Conservation (phyloP, 2,797 vertebrate species). For the Lagocephalus sceleratus region DNA sequence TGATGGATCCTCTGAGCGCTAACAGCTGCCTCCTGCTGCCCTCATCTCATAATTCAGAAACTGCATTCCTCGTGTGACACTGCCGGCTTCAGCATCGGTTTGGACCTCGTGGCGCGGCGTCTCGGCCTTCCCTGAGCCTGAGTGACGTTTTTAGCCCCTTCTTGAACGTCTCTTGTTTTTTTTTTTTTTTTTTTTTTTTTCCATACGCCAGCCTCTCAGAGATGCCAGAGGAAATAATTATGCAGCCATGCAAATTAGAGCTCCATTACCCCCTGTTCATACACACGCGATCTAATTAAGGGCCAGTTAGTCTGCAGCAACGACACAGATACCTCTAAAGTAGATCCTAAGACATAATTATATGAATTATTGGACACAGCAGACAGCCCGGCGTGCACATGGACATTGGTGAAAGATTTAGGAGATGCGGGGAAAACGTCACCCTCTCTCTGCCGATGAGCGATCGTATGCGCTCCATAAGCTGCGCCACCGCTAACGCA, state of each 20-base stretch:
- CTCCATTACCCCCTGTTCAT: slow-evolving; percentile 33
- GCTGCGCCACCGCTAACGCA: slow-evolving; percentile 80
- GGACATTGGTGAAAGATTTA: not conserved
- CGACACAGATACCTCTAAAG: slow-evolving; percentile 26
- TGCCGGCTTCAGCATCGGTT: slow-evolving; percentile 7
- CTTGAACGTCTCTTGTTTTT: slow-evolving; percentile 29
- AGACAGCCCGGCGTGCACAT: no score
- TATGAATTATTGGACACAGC: slow-evolving; percentile 19
- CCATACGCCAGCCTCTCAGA: slow-evolving; percentile 30
- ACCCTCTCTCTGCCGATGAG: slow-evolving; percentile 82
- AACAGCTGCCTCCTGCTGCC: slow-evolving; percentile 12
- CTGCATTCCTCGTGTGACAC: not conserved
- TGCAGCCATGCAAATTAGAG: slow-evolving; percentile 55
- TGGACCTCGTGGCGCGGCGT: slow-evolving; percentile 6
- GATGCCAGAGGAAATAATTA: slow-evolving; percentile 45
- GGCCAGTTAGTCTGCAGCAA: slow-evolving; percentile 13
- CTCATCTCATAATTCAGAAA: not conserved
- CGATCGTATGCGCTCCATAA: slow-evolving; percentile 88
- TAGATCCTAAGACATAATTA: slow-evolving; percentile 14
- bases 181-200: slow-evolving; percentile 16
- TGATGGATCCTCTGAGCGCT: slow-evolving; percentile 29
- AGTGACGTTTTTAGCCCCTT: slow-evolving; percentile 17
- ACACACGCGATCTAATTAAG: slow-evolving; percentile 38
- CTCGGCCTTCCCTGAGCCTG: not conserved
- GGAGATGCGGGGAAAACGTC: slow-evolving; percentile 18